phyloP scores from a whole-genome alignment of 2,797 vertebrate genomes.

The Podarcis lilfordi region DNA sequence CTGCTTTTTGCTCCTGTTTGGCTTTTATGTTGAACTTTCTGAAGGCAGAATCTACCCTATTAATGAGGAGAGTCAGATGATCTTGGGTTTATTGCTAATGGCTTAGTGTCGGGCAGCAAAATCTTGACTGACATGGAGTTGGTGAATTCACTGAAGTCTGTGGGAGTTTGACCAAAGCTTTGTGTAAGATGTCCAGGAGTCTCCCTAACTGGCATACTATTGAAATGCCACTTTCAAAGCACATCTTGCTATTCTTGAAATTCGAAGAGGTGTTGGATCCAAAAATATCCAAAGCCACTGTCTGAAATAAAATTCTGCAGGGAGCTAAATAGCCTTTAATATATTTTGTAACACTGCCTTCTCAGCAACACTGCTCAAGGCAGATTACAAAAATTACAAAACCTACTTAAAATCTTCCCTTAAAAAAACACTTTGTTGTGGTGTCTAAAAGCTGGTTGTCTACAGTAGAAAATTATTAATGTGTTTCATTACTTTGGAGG shows the following conservation, averaged over 20 bases:
- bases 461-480: background rate
- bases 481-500: background rate
- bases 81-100: background rate
- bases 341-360: background rate
- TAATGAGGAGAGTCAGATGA: too few relatives aligned
- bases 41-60: background rate
- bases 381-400: background rate
- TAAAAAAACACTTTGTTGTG: background rate
- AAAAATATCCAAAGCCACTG: background rate
- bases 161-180: background rate
- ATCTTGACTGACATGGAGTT: background rate
- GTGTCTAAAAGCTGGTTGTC: background rate
- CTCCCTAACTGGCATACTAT: background rate
- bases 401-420: background rate
- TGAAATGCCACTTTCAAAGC: background rate
- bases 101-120: background rate
- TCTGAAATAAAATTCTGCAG: background rate
- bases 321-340: background rate
- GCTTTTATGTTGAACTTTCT: background rate
- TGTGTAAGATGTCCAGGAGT: background rate
- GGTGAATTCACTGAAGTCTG: too few relatives aligned
- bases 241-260: background rate
- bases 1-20: background rate
- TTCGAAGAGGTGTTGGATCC: rapidly evolving
- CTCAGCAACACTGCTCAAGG: background rate